phyloP scores from a whole-genome alignment of 2,888 invertebrate species.

The Euzophera pinguis region DNA sequence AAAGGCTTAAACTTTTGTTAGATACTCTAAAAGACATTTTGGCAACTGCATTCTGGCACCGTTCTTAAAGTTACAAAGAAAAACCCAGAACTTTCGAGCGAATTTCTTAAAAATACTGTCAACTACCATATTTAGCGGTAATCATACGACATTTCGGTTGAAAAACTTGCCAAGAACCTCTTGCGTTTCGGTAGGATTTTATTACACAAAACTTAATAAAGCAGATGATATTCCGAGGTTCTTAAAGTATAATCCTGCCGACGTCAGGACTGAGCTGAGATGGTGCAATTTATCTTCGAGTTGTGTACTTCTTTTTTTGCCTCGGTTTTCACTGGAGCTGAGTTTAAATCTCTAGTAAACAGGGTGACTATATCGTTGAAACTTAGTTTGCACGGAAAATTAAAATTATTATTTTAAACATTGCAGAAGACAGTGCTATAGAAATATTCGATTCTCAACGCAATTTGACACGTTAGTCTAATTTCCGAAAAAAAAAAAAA shows the following conservation, averaged over 20 bases:
- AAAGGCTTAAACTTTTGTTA: not conserved
- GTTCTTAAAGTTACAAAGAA: not conserved
- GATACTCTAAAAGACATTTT: not conserved
- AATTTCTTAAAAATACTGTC: not conserved
- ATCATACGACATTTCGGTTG: constrained; percentile 3
- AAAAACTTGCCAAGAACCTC: constrained; percentile 3
- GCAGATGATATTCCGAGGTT: not conserved
- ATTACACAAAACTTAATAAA: constrained; percentile 1
- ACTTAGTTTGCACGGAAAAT: constrained; percentile 1
- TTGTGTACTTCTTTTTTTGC: constrained; percentile 18
- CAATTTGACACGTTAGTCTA: too few species aligned
- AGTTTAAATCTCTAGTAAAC: constrained; percentile 9
- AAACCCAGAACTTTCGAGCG: not conserved
- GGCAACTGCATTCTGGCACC: not conserved
- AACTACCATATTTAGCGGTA: constrained; percentile 6
- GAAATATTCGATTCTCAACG: too few species aligned
- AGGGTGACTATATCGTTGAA: constrained; percentile 2
- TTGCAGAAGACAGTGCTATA: too few species aligned
- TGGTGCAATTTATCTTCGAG: constrained; percentile 21
- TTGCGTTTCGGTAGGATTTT: not conserved
- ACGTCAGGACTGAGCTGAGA: constrained; percentile 21
- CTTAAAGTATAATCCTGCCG: constrained; percentile 20
- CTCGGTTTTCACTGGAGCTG: constrained; percentile 13
- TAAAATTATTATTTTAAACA: not conserved
- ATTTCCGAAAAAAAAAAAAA: not conserved